These are phyloP conservation scores for Anoplophora glabripennis DNA, from an alignment of 1,140 invertebrate species.

Conservation along the genomic window DNA sequence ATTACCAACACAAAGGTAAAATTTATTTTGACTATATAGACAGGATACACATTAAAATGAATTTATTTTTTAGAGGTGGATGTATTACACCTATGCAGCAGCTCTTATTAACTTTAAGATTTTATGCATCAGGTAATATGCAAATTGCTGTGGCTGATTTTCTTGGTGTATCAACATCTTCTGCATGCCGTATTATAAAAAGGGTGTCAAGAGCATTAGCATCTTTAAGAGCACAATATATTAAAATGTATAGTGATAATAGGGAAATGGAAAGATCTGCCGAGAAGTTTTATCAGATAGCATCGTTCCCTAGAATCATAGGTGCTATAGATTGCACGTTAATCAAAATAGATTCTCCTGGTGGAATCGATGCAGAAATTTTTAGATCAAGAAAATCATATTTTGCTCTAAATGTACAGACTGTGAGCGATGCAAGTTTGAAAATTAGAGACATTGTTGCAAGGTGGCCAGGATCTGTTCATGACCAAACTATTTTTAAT, in stretches of 20 bases:
- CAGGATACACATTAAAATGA: too few species aligned
- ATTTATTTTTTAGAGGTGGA: too few species aligned
- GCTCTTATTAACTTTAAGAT: too few species aligned
- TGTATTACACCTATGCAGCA: too few species aligned
- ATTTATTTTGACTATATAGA: too few species aligned
- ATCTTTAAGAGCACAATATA: conserved; percentile 7
- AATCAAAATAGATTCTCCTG: conserved; percentile 24
- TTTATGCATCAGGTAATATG: too few species aligned
- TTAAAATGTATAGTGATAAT: conserved; percentile 9
- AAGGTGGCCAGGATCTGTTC: conserved; percentile 43
- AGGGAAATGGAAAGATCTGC: conserved; percentile 16
- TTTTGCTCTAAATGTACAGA: conserved; percentile 46
- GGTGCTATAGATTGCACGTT: conserved; percentile 19
- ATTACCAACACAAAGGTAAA: too few species aligned
- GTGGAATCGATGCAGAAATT: conserved; percentile 37
- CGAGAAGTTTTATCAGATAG: conserved; percentile 32
- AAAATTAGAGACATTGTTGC: conserved; percentile 40
- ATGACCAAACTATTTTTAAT: conserved; percentile 46
- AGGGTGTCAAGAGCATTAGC: conserved; percentile 24
- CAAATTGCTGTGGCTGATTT: background rate
- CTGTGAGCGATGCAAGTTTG: conserved; percentile 33
- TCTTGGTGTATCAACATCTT: background rate
- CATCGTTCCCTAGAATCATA: conserved; percentile 30
- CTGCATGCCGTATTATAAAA: conserved; percentile 28
- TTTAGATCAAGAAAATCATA: conserved; percentile 43